A percentile compares a stretch with the other conserved stretches of the same genome.
These are phyloP conservation scores for Thymallus thymallus DNA, from an alignment of 2,113 vertebrate species.

Conservation along the genomic window DNA sequence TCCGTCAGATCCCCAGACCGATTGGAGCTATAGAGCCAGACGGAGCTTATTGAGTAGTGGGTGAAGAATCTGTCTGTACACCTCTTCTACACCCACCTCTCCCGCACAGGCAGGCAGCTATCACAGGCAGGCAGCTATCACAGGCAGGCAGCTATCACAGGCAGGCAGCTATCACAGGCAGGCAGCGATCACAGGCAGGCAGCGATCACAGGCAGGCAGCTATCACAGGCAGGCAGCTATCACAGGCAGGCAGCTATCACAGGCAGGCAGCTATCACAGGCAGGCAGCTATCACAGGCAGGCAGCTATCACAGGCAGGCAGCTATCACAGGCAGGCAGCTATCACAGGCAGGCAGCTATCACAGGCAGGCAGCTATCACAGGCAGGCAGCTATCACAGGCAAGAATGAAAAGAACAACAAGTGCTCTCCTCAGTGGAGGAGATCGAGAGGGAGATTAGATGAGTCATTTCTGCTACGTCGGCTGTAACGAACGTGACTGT, in stretches of 20 bases:
- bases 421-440: constrained; percentile 14
- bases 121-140: not conserved
- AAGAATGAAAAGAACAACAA: constrained; percentile 13
- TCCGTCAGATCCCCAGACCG: not conserved
- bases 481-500: not conserved
- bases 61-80: not conserved
- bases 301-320: constrained; percentile 19
- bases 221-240: no score
- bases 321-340: no score
- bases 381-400: not conserved
- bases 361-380: no score
- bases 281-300: not conserved
- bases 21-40: constrained; percentile 1
- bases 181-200: no score
- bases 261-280: no score
- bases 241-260: not conserved
- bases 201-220: constrained; percentile 16
- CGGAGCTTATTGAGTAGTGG: constrained; percentile 20
- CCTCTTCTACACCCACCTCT: constrained; percentile 1
- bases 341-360: constrained; percentile 1
- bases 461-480: not conserved
- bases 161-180: not conserved
- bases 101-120: constrained; percentile 12
- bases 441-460: not conserved
- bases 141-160: constrained; percentile 8